Conservation (phyloP, 2,113 vertebrate genomes). For the Menura novaehollandiae region DNA sequence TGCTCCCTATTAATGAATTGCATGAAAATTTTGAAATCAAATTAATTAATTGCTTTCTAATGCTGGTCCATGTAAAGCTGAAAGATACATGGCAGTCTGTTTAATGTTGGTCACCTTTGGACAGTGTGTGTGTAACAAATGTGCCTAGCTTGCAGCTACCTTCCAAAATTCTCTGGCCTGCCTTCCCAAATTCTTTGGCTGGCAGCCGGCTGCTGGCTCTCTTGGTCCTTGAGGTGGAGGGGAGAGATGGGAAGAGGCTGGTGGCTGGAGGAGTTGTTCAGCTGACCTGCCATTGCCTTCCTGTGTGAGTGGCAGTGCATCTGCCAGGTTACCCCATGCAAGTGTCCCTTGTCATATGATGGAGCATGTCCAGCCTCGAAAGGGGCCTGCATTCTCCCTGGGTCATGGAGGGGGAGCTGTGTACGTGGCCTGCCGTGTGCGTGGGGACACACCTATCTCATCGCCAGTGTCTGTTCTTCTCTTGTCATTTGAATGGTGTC, state of each 20-base stretch:
- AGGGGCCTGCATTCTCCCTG: not conserved
- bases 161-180: not conserved
- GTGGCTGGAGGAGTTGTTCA: not conserved
- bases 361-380: rapidly evolving
- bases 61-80: not conserved
- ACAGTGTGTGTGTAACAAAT: not conserved
- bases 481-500: not conserved
- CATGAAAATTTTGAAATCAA: not conserved
- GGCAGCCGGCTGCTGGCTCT: not conserved
- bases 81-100: not conserved
- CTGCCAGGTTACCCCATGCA: not conserved
- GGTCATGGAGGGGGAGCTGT: not conserved
- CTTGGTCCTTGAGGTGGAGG: rapidly evolving
- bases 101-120: not conserved
- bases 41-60: constrained; percentile 4
- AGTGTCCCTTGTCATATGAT: not conserved
- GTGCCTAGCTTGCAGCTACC: not conserved
- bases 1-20: not conserved
- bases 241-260: not conserved
- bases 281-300: not conserved
- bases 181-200: not conserved
- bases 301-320: not conserved
- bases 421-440: rapidly evolving
- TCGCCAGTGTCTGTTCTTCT: not conserved
- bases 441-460: not conserved